These are phyloP conservation scores for Ctenopoma kingsleyae DNA, from an alignment of 2,797 vertebrate species.

Conservation along the genomic window DNA sequence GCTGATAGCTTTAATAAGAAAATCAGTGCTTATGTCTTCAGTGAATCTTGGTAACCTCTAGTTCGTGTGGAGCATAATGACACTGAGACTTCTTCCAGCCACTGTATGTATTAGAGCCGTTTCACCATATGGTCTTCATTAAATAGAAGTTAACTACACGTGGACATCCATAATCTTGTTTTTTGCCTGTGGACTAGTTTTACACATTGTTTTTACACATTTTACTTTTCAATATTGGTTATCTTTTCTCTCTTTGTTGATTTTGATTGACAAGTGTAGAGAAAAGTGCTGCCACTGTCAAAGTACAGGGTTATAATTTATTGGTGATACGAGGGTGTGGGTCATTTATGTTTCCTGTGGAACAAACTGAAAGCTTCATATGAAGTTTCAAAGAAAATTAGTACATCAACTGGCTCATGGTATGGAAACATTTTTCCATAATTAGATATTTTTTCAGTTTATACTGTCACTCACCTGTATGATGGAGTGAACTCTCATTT, in stretches of 20 bases:
- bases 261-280: slow-evolving; percentile 33
- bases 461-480: slow-evolving; percentile 52
- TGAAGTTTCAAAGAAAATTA: slow-evolving; percentile 70
- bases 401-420: slow-evolving; percentile 50
- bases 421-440: slow-evolving; percentile 62
- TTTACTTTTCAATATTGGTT: slow-evolving; percentile 19
- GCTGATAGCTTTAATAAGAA: slow-evolving; percentile 24
- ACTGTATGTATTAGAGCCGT: slow-evolving; percentile 5
- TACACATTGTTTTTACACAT: not conserved
- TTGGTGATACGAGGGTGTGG: slow-evolving; percentile 60
- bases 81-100: slow-evolving; percentile 37
- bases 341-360: slow-evolving; percentile 70
- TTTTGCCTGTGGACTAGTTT: slow-evolving; percentile 13
- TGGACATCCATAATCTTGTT: slow-evolving; percentile 46
- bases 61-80: slow-evolving; percentile 32
- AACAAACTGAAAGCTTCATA: slow-evolving; percentile 49
- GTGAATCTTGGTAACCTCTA: slow-evolving; percentile 37
- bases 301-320: slow-evolving; percentile 52
- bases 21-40: slow-evolving; percentile 24
- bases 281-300: slow-evolving; percentile 15
- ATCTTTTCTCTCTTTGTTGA: slow-evolving; percentile 12
- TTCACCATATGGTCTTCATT: slow-evolving; percentile 62
- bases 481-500: slow-evolving; percentile 18
- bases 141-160: slow-evolving; percentile 44
- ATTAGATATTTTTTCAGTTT: slow-evolving; percentile 60